These are phyloP conservation scores for Phortica magna DNA, from an alignment of 2,888 invertebrate species.

Conservation along the genomic window DNA sequence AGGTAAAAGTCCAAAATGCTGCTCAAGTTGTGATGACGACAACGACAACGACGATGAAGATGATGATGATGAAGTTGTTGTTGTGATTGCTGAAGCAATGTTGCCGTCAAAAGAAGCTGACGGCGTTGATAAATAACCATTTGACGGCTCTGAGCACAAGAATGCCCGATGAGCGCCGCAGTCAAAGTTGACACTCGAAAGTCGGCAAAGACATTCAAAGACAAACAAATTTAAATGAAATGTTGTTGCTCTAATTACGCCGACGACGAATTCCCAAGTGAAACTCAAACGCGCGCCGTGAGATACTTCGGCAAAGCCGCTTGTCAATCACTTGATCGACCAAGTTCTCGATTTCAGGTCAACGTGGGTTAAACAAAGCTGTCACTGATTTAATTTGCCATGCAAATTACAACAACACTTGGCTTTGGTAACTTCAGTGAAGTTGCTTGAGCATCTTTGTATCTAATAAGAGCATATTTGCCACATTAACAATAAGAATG, in stretches of 20 bases:
- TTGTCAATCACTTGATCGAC: slow-evolving; percentile 29
- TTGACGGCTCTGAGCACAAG: slow-evolving; percentile 4
- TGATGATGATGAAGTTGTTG: neutral
- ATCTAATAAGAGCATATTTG: no score
- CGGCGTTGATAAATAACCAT: slow-evolving; percentile 27
- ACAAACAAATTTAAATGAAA: slow-evolving; percentile 3
- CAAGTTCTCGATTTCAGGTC: slow-evolving; percentile 24
- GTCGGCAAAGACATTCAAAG: slow-evolving; percentile 4
- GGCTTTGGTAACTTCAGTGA: no score
- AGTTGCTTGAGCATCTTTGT: no score
- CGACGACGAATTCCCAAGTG: slow-evolving; percentile 8
- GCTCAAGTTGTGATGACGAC: neutral
- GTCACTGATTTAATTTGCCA: neutral
- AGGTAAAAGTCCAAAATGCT: slow-evolving; percentile 29
- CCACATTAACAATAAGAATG: no score
- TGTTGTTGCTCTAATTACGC: slow-evolving; percentile 24
- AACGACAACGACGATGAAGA: neutral
- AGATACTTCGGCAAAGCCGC: slow-evolving; percentile 29
- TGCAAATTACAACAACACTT: no score
- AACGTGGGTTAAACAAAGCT: neutral
- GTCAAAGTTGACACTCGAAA: slow-evolving; percentile 14
- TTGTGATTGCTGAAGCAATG: neutral
- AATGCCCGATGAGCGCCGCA: neutral
- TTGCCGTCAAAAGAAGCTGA: neutral
- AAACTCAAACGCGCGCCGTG: neutral